Base-by-base conservation (phyloP, 2,888 invertebrate species). In the Chaetogeoica ovagalla region DNA sequence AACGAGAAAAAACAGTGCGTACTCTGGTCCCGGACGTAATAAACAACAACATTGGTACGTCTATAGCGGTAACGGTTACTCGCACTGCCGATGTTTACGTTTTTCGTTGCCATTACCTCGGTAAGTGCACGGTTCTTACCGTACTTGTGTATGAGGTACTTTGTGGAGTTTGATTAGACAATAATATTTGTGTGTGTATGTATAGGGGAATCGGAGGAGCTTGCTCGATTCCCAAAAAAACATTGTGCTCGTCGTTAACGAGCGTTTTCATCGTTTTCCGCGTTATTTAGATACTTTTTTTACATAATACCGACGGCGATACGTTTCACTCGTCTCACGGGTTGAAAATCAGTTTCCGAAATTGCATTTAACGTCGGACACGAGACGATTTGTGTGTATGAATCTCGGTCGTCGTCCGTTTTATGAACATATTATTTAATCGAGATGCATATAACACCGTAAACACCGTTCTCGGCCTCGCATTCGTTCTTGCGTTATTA, bases 131-230 rank as follows among this genome's bases (percentile, higher is more conserved):
- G 48, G 48, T 48, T 70, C 69, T 66, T 39, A 68, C 43, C 59
- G 39, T 75, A 37, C n/a, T 19, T 55, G 11, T 55, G 17, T 52
- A 5, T 7, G 9, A 7, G 7, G 71, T 63, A 15, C 71, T 71
- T 79, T 57, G 70, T 63, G 65, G 70, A 79, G 63, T 65, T 70
- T 79, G 71, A 79, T 79, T 79, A 71, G 70, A 55, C 77, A 52
- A 48, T 48, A 48, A 48, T 48, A 13, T 48, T 48, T 48, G 48
- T 48, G 11, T 79, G 62, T 30, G 43, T 68, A 60, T 59, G 69
- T 76, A 60, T 76, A 60, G 69, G 55, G 69, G 59, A 52, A 60
- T 76, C 63, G 69, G 59, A 52, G 69, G 74, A 39, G 60, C 52
- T 19, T 37, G 39, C 62, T 59, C 23, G 19, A 43, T 71, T 71